A percentile compares a stretch with the other conserved stretches of the same genome.
Evolutionary conservation across 2,888 invertebrate species (phyloP).

Genomic region (Lasioglossum leucozonium): DNA sequence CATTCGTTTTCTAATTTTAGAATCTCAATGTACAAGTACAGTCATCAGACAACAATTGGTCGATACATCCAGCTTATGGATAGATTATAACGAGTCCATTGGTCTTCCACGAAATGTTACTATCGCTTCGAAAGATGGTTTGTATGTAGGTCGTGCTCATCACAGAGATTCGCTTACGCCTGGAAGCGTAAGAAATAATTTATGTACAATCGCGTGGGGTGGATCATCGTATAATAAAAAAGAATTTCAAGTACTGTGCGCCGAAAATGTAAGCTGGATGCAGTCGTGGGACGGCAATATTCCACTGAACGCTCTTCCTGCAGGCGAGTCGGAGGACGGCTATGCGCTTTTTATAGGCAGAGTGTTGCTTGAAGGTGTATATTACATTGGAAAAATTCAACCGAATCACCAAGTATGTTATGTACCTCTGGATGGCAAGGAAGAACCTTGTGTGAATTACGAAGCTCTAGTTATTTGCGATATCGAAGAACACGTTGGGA

Average conservation of each 20-base stretch:
- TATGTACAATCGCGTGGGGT: conserved; percentile 73
- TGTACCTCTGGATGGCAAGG: conserved; percentile 74
- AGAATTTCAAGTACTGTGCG: conserved; percentile 77
- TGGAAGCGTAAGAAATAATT: conserved; percentile 66
- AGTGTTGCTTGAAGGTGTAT: conserved; percentile 73
- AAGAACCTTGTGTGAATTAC: conserved; percentile 73
- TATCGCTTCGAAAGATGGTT: conserved; percentile 72
- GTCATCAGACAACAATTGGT: conserved; percentile 72
- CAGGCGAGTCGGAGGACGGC: conserved; percentile 78
- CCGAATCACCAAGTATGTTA: conserved; percentile 79
- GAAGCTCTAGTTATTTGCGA: conserved; percentile 80
- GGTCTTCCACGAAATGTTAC: conserved; percentile 73
- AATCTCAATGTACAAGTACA: conserved; percentile 64
- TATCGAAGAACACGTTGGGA: conserved; percentile 72
- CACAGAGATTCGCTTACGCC: conserved; percentile 72
- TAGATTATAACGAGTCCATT: conserved; percentile 70
- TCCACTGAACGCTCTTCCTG: conserved; percentile 79
- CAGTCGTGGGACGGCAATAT: conserved; percentile 76
- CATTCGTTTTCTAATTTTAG: conserved; percentile 47
- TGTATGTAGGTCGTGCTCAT: conserved; percentile 73
- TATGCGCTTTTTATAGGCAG: conserved; percentile 78
- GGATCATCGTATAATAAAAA: conserved; percentile 69
- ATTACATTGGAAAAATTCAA: conserved; percentile 79
- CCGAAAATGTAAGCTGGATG: conserved; percentile 76
- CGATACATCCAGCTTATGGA: conserved; percentile 73